A percentile compares a stretch with the other conserved stretches of the same genome.
These are phyloP conservation scores for Aphelenchoides fujianensis DNA, from an alignment of 1,140 invertebrate genomes.

Conservation along the genomic window DNA sequence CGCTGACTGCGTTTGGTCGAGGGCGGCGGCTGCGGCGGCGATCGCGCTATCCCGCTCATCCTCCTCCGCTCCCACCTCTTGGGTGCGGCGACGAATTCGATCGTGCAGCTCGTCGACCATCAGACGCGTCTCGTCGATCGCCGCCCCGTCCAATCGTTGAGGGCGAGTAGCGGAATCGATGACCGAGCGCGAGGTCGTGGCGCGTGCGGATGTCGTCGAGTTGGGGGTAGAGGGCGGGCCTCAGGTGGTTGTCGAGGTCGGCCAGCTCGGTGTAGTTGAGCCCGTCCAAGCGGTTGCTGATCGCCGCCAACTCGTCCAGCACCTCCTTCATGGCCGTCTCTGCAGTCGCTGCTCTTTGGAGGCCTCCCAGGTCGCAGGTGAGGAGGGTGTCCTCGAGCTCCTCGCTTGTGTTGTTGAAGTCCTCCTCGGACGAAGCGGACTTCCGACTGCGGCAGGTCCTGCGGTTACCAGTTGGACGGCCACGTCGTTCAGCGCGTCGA, in stretches of 20 bases:
- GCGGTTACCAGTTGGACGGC: conserved; percentile 13
- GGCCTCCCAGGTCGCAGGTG: neutral
- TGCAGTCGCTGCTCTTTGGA: conserved; percentile 5
- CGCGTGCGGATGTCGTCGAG: neutral
- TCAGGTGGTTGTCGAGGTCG: conserved; percentile 7
- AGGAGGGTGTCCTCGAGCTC: neutral
- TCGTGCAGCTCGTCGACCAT: neutral
- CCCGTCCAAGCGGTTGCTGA: conserved; percentile 5
- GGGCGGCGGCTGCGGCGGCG: neutral
- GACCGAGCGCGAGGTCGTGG: neutral
- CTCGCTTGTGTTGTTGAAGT: conserved; percentile 1
- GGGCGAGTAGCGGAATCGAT: neutral
- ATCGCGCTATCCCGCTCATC: neutral
- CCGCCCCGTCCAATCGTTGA: conserved; percentile 7
- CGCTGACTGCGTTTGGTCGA: neutral
- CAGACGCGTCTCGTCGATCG: conserved; percentile 5
- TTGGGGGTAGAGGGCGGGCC: neutral
- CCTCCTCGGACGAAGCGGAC: conserved; percentile 9
- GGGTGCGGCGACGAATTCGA: neutral
- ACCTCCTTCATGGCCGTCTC: neutral
- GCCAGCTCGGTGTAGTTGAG: neutral
- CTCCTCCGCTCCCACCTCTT: neutral
- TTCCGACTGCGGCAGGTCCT: conserved; percentile 19
- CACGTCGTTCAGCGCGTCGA: conserved; percentile 15
- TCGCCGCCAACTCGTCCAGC: conserved; percentile 11